Conservation (phyloP, 1,140 invertebrate genomes). For the Gonatopus flavifemur region DNA sequence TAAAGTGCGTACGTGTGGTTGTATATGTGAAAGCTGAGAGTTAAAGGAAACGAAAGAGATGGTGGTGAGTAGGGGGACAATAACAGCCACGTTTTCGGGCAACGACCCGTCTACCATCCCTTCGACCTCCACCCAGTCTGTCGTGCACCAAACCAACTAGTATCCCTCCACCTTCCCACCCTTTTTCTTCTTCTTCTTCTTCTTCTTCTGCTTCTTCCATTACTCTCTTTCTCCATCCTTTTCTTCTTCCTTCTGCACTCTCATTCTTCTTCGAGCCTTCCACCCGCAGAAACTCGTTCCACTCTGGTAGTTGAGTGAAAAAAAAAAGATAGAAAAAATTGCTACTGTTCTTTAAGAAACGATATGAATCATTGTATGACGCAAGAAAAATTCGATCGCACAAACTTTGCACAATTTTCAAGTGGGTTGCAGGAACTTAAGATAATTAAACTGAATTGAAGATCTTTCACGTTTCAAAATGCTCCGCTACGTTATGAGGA, state of each 20-base stretch:
- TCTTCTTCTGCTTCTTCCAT: conserved; percentile 14
- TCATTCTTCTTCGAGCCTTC: too few relatives aligned
- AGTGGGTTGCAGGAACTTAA: too few relatives aligned
- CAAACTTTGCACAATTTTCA: too few relatives aligned
- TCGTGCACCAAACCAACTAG: conserved; percentile 34
- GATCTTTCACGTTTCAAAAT: too few relatives aligned
- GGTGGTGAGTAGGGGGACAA: conserved; percentile 38
- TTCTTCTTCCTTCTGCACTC: conserved; percentile 14
- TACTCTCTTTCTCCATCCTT: conserved; percentile 19
- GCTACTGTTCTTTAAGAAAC: too few relatives aligned
- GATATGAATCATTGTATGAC: too few relatives aligned
- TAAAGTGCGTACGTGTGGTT: conserved; percentile 20
- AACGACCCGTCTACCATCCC: conserved; percentile 54
- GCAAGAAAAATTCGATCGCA: too few relatives aligned
- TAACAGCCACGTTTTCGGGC: conserved; percentile 56
- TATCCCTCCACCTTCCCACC: conserved; percentile 21
- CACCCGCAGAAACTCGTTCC: too few relatives aligned
- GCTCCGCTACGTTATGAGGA: too few relatives aligned
- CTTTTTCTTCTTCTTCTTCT: conserved; percentile 9
- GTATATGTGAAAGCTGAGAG: conserved; percentile 35
- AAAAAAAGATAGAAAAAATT: too few relatives aligned
- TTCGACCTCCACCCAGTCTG: conserved; percentile 31
- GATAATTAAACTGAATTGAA: too few relatives aligned
- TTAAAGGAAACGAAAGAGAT: conserved; percentile 23
- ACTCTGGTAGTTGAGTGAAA: too few relatives aligned